A percentile compares a stretch with the other conserved stretches of the same genome.
These are phyloP conservation scores for Helicoverpa armigera DNA, from an alignment of 1,140 invertebrate species.

Conservation along the genomic window DNA sequence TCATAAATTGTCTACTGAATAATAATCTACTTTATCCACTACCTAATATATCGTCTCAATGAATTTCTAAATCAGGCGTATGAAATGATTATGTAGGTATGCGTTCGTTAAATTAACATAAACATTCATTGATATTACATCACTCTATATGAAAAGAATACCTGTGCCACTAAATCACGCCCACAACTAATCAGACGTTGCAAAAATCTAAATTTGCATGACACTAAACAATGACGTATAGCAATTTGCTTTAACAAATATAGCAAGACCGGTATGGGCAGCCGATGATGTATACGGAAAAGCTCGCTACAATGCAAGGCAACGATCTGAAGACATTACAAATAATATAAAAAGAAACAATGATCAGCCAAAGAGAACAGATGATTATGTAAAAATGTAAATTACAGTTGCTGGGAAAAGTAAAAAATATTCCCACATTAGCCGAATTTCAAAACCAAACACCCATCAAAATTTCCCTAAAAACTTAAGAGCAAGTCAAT, in stretches of 20 bases:
- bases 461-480: background rate
- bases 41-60: constrained; percentile 11
- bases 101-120: constrained; percentile 37
- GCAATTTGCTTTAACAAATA: constrained; percentile 44
- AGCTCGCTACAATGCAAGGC: background rate
- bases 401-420: background rate
- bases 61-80: constrained; percentile 19
- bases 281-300: constrained; percentile 3
- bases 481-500: background rate
- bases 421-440: constrained; percentile 4
- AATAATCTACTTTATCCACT: background rate
- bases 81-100: constrained; percentile 35
- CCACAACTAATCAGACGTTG: constrained; percentile 53
- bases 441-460: background rate
- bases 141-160: constrained; percentile 54
- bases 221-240: constrained; percentile 51
- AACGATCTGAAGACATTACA: background rate
- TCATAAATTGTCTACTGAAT: constrained; percentile 21
- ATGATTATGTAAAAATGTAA: background rate
- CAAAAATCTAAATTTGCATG: constrained; percentile 66
- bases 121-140: constrained; percentile 53
- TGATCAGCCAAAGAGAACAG: background rate
- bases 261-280: constrained; percentile 46
- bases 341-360: background rate
- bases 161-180: constrained; percentile 51